Evolutionary conservation across 53 echinoderm and acorn worm genomes (phyloP), one percentile per base, ranked within the genome.

Genomic region (Holothuria leucospilota): DNA sequence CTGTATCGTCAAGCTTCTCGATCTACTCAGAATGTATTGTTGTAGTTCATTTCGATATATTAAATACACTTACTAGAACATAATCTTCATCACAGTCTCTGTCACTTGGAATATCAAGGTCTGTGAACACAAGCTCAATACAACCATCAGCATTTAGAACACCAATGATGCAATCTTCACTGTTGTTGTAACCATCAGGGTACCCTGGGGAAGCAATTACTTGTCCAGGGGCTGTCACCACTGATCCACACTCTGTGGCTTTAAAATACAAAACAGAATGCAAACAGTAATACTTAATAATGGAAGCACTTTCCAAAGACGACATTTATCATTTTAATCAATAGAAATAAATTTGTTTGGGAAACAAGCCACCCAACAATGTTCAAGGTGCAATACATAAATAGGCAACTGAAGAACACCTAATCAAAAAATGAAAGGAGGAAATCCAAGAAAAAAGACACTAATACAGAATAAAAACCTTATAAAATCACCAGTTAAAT

Each of bases 201-300:
- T 91, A 96, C 64, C 86, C 86, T 24, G 94, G 96, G 14, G 96
- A 96, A 26, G 87, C 90, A 53, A 96, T 88, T 1, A 84, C 84
- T 56, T 92, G 89, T 25, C 89, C 89, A 4, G 88, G 79, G n/a
- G 71, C 42, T 1, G 24, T 28, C 40, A 96, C 59, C 0, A 86
- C 61, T 6, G 67, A 73, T 29, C 82, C 88, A 65, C 96, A 96
- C 20, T 60, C 81, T 1, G 81, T 81, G 5, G 81, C 81, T 81
- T 59, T 81, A 16, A 56, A 56, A 56, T 56, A 16, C 4, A 56
- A 56, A 18, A 56, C 56, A 56, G 18, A 56, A 16, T 56, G 18
- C 15, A 56, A 56, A 56, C 15, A 13, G 15, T 56, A 56, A 56
- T 18, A 56, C 1, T 9, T 56, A 15, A 18, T 16, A 12, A 56